Base-by-base conservation (phyloP, 2,888 invertebrate species). In the Acrocera orbiculus region DNA sequence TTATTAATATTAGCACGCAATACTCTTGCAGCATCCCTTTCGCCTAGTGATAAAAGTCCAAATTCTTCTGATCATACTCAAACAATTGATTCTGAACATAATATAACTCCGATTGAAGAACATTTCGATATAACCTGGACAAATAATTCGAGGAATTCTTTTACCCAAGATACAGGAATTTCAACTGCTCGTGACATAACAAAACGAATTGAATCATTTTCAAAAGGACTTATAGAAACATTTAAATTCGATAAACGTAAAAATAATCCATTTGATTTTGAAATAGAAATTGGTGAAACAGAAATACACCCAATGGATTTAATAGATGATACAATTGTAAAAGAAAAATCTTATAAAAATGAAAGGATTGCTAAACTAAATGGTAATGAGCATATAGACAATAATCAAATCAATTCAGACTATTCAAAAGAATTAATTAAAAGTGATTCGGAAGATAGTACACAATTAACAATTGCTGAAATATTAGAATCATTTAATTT, bases 1-100 rank as follows among this genome's bases (percentile, higher is more conserved):
- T 61, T 90, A 34, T 66, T 89, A 47, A 72, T 75, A n/a, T 56
- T 76, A 32, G 75, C 83, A 1, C 67, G 85, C 27, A 79, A 79
- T 53, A 73, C 72, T 38, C 54, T 70, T 19, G 63, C 69, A 0
- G 59, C 64, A 2, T 70, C 60, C 0, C 42, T 56, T 3, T 58
- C 61, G 1, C 70, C 68, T 1, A 73, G 73, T 26, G 73, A 74
- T 41, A 55, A 66, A 24, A 55, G 63, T 13, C 59, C 65, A 3
- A 61, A 61, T 36, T 60, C 59, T 1, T 61, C 61, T 3, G 61
- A 61, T 45, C 58, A 60, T 31, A 60, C 61, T 4, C 61, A 61
- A 44, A 59, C 61, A 26, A 55, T 61, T 26, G 61, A 61, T 33
- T 61, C 61, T 5, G 61, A 61, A 40, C 61, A 61, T 40, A 61